A percentile compares a stretch with the other conserved stretches of the same genome.
These are phyloP conservation scores for Trinectes maculatus DNA, from an alignment of 2,113 vertebrate genomes.

Conservation along the genomic window DNA sequence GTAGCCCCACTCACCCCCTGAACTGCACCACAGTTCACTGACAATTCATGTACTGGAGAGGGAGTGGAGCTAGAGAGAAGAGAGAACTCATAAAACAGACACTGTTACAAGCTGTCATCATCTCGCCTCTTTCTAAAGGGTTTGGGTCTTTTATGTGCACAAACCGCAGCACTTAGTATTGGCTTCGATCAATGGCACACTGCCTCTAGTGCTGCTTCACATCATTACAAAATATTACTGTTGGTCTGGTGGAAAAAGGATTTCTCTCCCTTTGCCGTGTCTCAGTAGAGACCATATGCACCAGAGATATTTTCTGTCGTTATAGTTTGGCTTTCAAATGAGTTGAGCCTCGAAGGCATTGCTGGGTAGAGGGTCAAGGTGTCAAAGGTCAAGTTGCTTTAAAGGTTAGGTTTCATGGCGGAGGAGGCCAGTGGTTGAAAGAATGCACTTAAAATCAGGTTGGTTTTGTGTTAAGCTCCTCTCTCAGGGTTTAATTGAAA, in stretches of 20 bases:
- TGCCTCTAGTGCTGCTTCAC: slow-evolving; percentile 30
- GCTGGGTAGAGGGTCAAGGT: neutral
- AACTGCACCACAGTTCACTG: slow-evolving; percentile 60
- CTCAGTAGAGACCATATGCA: slow-evolving; percentile 11
- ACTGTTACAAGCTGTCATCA: slow-evolving; percentile 54
- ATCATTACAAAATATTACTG: slow-evolving; percentile 27
- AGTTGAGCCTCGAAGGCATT: slow-evolving; percentile 61
- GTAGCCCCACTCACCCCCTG: slow-evolving; percentile 24
- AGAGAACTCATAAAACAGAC: slow-evolving; percentile 36
- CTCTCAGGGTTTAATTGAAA: slow-evolving; percentile 24
- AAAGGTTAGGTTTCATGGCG: slow-evolving; percentile 26
- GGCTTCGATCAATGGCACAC: slow-evolving; percentile 60
- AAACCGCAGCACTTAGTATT: slow-evolving; percentile 41
- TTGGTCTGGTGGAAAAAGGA: slow-evolving; percentile 5
- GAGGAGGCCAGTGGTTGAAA: slow-evolving; percentile 17
- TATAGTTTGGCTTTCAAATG: slow-evolving; percentile 63
- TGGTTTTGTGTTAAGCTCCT: slow-evolving; percentile 14
- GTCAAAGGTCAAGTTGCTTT: slow-evolving; percentile 52
- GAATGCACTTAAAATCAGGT: slow-evolving; percentile 41
- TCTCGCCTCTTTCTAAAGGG: slow-evolving; percentile 53
- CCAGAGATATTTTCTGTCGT: slow-evolving; percentile 14
- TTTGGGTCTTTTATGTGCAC: slow-evolving; percentile 50
- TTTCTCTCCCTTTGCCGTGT: slow-evolving; percentile 1
- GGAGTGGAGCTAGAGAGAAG: slow-evolving; percentile 2
- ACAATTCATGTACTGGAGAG: slow-evolving; percentile 50